Conservation (phyloP, 2,797 vertebrate genomes). For the Pipistrellus pipistrellus region DNA sequence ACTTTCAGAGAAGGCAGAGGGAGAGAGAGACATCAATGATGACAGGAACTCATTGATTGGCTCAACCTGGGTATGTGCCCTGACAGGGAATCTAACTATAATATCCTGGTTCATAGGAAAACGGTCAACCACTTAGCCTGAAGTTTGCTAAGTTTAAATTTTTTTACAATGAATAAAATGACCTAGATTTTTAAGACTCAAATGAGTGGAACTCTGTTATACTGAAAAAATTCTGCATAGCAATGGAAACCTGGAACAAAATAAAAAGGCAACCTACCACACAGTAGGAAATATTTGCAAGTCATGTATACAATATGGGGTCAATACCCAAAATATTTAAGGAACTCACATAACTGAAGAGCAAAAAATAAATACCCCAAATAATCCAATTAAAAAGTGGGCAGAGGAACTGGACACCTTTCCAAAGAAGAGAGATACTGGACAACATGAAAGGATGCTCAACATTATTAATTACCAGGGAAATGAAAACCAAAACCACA, state of each 20-base stretch:
- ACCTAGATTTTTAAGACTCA: neutral
- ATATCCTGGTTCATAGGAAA: too few species aligned
- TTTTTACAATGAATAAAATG: neutral
- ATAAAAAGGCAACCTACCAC: neutral
- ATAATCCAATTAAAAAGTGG: neutral
- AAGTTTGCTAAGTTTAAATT: neutral
- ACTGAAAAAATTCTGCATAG: neutral
- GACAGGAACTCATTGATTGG: too few species aligned
- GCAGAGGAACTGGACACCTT: neutral
- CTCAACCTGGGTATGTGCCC: neutral
- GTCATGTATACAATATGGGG: neutral
- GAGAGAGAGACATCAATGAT: too few species aligned
- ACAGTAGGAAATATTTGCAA: neutral
- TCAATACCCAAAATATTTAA: neutral
- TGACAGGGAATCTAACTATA: too few species aligned
- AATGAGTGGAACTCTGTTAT: neutral
- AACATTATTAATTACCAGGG: neutral
- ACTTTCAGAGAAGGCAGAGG: too few species aligned
- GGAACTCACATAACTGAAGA: neutral
- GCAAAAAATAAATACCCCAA: neutral
- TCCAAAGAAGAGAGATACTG: neutral
- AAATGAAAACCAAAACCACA: neutral
- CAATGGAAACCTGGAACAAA: neutral
- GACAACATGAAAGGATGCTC: neutral
- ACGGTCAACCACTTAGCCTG: neutral